Evolutionary conservation across 2,113 vertebrate species (phyloP).

Genomic region (Rhabdornis inornatus): DNA sequence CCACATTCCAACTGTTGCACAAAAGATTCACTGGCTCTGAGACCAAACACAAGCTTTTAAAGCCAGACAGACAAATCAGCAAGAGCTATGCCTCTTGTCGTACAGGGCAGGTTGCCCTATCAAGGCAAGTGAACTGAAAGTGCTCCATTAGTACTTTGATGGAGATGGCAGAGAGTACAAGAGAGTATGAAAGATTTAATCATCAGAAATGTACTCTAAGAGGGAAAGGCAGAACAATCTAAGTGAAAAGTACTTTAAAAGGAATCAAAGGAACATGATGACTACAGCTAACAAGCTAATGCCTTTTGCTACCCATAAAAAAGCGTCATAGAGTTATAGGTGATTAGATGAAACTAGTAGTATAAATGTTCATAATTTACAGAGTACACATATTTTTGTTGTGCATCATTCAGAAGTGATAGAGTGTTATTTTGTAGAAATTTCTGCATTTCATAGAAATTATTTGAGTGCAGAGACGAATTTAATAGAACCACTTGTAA

Average conservation of each 20-base stretch:
- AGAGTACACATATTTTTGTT: neutral
- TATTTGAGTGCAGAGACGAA: neutral
- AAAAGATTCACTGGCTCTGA: neutral
- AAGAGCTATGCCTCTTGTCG: neutral
- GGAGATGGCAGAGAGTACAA: neutral
- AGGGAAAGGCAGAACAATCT: neutral
- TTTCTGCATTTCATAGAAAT: neutral
- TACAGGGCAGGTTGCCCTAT: neutral
- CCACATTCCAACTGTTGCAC: neutral
- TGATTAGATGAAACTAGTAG: neutral
- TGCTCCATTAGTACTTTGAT: neutral
- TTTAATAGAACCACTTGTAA: constrained; percentile 14
- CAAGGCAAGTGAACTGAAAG: neutral
- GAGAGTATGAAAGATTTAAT: neutral
- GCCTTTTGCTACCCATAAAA: neutral
- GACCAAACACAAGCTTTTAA: neutral
- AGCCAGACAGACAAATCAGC: neutral
- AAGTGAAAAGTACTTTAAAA: constrained; percentile 20
- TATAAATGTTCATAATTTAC: neutral
- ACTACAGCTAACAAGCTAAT: neutral
- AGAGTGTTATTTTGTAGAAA: neutral
- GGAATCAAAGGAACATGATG: neutral
- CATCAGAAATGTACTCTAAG: neutral
- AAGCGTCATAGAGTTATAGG: neutral
- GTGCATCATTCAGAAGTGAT: neutral